Evolutionary conservation across 2,113 vertebrate genomes (phyloP).

Genomic region (Mandrillus leucophaeus): DNA sequence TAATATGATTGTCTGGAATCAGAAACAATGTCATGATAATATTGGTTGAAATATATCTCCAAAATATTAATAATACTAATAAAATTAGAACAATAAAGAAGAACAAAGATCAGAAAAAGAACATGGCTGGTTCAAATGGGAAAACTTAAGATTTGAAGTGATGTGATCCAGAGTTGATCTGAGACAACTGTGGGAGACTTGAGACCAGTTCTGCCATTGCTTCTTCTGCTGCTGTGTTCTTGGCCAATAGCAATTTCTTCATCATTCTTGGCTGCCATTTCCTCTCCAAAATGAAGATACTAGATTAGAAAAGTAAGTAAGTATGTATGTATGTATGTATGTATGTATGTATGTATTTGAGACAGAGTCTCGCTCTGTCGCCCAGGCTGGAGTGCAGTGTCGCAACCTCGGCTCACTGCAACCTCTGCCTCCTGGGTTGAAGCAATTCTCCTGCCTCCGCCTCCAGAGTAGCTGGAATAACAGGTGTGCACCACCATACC

Average conservation of each 20-base stretch:
- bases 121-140: background rate
- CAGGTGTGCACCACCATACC: no score
- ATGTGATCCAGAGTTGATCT: background rate
- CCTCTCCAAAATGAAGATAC: background rate
- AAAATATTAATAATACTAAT: background rate
- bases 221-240: background rate
- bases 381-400: no score
- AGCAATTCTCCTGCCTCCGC: no score
- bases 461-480: no score
- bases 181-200: background rate
- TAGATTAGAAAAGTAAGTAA: background rate
- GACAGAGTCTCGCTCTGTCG: no score
- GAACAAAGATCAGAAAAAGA: background rate
- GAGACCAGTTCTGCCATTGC: no score
- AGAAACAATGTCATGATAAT: background rate
- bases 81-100: background rate
- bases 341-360: no score
- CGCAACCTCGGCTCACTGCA: no score
- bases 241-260: background rate
- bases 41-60: background rate
- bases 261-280: background rate
- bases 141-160: background rate
- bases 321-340: no score
- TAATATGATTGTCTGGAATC: background rate
- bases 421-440: no score